Conservation (phyloP, 2,888 invertebrate genomes). For the Alentia gelatinosa region DNA sequence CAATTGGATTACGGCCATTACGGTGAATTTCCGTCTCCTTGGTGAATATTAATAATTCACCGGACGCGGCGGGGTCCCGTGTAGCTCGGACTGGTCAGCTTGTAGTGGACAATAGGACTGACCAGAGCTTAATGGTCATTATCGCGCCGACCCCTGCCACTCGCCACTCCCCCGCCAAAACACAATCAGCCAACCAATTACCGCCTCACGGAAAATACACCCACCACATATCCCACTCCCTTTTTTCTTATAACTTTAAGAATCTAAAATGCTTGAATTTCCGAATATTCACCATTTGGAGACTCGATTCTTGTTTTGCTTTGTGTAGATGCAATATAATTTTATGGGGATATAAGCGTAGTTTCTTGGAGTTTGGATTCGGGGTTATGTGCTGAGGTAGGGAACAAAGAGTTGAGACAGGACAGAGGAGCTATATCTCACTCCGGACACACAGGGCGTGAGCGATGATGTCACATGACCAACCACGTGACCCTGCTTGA, state of each 20-base stretch:
- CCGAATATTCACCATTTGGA: too few species aligned
- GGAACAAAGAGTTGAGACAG: neutral
- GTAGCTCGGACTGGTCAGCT: neutral
- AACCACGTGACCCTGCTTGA: neutral
- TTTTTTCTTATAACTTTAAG: too few species aligned
- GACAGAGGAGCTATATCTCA: neutral
- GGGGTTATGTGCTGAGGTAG: too few species aligned
- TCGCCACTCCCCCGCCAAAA: neutral
- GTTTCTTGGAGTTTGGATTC: too few species aligned
- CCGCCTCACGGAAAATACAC: neutral
- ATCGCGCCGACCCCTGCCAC: neutral
- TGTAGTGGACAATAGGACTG: slow-evolving; percentile 52
- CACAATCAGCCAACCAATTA: neutral
- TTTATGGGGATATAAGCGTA: neutral
- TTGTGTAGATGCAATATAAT: too few species aligned
- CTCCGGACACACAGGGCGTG: neutral
- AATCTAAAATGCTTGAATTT: too few species aligned
- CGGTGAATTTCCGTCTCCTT: slow-evolving; percentile 36
- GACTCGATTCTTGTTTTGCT: too few species aligned
- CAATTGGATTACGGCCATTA: slow-evolving; percentile 51
- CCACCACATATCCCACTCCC: neutral
- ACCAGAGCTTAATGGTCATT: slow-evolving; percentile 43
- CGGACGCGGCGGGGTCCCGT: neutral
- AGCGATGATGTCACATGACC: neutral
- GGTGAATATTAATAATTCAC: slow-evolving; percentile 53